Conservation (phyloP, 2,888 invertebrate genomes). For the Drosophila prostipennis region DNA sequence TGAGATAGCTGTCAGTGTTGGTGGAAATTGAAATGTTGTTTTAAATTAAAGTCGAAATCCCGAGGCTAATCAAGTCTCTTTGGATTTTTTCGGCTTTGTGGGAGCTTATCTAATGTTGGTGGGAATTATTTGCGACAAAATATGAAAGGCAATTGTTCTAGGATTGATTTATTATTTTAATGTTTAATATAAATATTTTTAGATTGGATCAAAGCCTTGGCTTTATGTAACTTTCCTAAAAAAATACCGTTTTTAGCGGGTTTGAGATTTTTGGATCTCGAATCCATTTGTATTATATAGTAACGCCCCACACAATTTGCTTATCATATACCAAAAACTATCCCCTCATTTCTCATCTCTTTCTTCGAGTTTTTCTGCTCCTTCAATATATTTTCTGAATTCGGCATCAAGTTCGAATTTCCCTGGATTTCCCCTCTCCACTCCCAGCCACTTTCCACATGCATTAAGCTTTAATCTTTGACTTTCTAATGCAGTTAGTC, state of each 20-base stretch:
- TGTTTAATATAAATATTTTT: no score
- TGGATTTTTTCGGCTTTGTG: neutral
- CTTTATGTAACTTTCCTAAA: no score
- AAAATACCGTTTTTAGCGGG: no score
- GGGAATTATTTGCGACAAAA: constrained; percentile 20
- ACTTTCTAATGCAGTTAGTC: constrained; percentile 70
- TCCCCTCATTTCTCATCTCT: constrained; percentile 28
- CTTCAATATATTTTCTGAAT: neutral
- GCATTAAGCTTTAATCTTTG: constrained; percentile 61
- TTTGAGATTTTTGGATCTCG: no score
- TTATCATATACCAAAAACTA: constrained; percentile 7
- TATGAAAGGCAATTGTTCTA: constrained; percentile 2
- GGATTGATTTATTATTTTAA: neutral
- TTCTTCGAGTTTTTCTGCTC: constrained; percentile 2
- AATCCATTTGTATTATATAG: neutral
- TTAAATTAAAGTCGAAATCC: constrained; percentile 38
- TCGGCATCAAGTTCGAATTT: neutral
- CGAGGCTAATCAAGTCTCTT: constrained; percentile 32
- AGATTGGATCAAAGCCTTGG: neutral
- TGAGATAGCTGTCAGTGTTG: constrained; percentile 48
- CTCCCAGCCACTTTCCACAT: constrained; percentile 51
- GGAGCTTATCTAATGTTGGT: constrained; percentile 28
- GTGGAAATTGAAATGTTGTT: constrained; percentile 40
- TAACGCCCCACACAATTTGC: neutral
- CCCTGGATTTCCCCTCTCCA: constrained; percentile 3